Evolutionary conservation across 2,888 invertebrate species (phyloP), one percentile per base, ranked within the genome.

Genomic region (Bruchidius siliquastri): DNA sequence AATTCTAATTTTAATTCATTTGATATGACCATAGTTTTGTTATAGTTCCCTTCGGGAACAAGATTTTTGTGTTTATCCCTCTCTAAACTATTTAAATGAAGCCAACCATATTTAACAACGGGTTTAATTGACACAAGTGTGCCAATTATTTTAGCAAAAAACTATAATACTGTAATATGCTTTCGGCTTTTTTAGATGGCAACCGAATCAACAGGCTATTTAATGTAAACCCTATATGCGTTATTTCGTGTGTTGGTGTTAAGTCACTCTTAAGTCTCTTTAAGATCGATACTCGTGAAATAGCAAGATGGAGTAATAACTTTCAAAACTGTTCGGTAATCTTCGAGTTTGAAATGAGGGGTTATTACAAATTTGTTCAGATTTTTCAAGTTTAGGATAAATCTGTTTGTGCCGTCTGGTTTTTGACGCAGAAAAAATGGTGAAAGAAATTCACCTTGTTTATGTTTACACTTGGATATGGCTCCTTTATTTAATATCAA

Each of bases 61-160:
- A n/a, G n/a, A n/a, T n/a, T n/a, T 22, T 74, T 30, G 72, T 72
- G 74, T 74, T 76, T 75, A 26, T 71, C 72, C 20, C 77, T 70
- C 72, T 79, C 76, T 18, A 76, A 67, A 49, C 74, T 20, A 74
- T 83, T 82, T 0, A 82, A 81, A 30, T 83, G 79, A 2, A 83
- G 73, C 78, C 79, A 81, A 6, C 82, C 81, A 69, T 83, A 82
- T 71, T 81, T 77, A 4, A 82, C 75, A 2, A 80, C 82, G n/a
- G 81, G 82, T 66, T 81, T 82, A 32, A 77, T 78, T 0, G 82
- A 77, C 0, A 76, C 74, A 26, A 83, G 69, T 13, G 71, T 32
- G 10, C 79, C 79, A 22, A 79, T 71, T 22, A 78, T 22, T 66
- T 72, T 69, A 3, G 74, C 74, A n/a, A n/a, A n/a, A n/a, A n/a